Percentiles rank a stretch among this genome's conserved stretches.
phyloP scores from a whole-genome alignment of 1,140 invertebrate species.

The Helicorthomorpha holstii region DNA sequence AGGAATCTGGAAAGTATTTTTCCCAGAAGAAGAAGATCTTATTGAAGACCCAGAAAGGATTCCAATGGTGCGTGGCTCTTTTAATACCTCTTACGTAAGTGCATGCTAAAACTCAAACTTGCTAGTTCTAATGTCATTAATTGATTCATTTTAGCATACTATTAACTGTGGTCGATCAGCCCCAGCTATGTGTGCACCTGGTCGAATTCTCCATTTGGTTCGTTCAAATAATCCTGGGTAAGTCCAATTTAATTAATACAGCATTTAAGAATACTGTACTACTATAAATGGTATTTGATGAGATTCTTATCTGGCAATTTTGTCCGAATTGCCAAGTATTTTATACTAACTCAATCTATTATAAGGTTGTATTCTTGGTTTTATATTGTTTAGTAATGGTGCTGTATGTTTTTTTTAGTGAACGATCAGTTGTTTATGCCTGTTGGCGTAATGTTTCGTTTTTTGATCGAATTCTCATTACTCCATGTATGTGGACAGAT shows the following conservation, averaged over 20 bases:
- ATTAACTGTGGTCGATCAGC: not conserved
- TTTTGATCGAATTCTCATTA: not conserved
- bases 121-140: too few relatives aligned
- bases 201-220: not conserved
- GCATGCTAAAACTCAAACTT: not conserved
- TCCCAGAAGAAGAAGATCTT: not conserved
- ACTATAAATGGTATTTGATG: too few relatives aligned
- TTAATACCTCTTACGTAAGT: not conserved
- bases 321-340: too few relatives aligned
- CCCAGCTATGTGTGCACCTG: not conserved
- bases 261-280: too few relatives aligned
- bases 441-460: not conserved
- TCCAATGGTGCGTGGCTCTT: not conserved
- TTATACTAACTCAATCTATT: too few relatives aligned
- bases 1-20: not conserved
- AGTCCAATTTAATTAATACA: too few relatives aligned
- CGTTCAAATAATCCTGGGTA: too few relatives aligned
- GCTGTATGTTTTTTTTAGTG: too few relatives aligned
- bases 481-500: not conserved
- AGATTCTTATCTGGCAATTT: too few relatives aligned
- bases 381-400: too few relatives aligned
- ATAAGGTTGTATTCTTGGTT: too few relatives aligned
- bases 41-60: not conserved
- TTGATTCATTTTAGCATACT: not conserved
- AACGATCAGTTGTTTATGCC: not conserved